phyloP scores from a whole-genome alignment of 2,888 invertebrate species.

The Netelia inedita region DNA sequence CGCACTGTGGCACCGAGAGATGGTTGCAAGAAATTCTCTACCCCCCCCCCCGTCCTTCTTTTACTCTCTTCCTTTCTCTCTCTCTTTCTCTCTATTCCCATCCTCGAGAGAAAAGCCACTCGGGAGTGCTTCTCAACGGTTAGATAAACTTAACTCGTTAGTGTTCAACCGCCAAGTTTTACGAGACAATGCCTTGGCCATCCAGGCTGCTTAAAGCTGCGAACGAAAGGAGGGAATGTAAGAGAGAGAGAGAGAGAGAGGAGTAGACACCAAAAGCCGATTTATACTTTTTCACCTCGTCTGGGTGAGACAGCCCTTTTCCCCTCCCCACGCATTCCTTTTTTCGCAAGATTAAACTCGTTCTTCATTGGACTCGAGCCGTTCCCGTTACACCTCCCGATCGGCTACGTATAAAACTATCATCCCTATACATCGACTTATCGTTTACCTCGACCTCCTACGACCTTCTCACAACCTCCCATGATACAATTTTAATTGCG shows the following conservation, averaged over 20 bases:
- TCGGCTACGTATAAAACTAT: conserved; percentile 13
- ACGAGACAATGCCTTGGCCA: conserved; percentile 55
- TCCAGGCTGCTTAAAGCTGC: conserved; percentile 36
- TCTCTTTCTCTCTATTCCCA: background rate
- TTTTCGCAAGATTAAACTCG: conserved; percentile 42
- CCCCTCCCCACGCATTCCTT: background rate
- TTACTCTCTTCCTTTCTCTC: conserved; percentile 23
- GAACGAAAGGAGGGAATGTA: background rate
- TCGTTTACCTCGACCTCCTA: background rate
- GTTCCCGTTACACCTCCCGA: conserved; percentile 14
- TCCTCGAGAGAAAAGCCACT: conserved; percentile 51
- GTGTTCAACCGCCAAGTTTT: conserved; percentile 60
- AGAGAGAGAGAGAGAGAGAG: conserved; percentile 2
- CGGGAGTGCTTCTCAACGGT: conserved; percentile 57
- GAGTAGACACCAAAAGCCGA: conserved; percentile 35
- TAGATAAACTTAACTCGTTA: conserved; percentile 62
- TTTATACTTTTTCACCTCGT: conserved; percentile 43
- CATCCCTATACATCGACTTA: conserved; percentile 48
- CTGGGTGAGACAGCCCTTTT: background rate
- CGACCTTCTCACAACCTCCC: too few species aligned
- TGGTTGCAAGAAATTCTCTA: conserved; percentile 16
- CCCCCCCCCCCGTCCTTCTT: background rate
- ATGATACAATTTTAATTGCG: conserved; percentile 29
- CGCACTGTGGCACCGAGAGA: conserved; percentile 30
- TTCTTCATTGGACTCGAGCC: conserved; percentile 14